A percentile compares a stretch with the other conserved stretches of the same genome.
These are phyloP conservation scores for Capromys pilorides DNA, from an alignment of 2,797 vertebrate genomes.

Conservation along the genomic window DNA sequence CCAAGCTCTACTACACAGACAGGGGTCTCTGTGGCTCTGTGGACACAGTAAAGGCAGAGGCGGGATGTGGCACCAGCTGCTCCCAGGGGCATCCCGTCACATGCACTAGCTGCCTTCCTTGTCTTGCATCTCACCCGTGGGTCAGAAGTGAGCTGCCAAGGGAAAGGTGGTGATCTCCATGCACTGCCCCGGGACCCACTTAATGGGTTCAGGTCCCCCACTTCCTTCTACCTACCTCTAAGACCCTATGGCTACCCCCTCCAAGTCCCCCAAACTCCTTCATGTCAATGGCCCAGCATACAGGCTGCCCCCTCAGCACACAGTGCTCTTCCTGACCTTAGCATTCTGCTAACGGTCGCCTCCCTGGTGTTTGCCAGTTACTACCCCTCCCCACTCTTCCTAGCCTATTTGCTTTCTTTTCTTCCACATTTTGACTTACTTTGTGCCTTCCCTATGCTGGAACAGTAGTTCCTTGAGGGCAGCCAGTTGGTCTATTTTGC, in stretches of 20 bases:
- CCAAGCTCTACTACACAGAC: background rate
- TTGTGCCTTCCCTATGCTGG: background rate
- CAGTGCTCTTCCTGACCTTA: background rate
- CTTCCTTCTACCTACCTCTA: fast-evolving
- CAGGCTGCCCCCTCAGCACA: background rate
- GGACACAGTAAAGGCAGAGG: background rate
- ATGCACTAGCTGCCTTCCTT: background rate
- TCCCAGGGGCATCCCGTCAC: background rate
- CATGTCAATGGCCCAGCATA: fast-evolving
- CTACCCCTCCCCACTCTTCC: fast-evolving
- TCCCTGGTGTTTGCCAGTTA: background rate
- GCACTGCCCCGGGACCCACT: fast-evolving
- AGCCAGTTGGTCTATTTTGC: background rate
- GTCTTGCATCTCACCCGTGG: too few relatives aligned
- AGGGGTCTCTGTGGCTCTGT: background rate
- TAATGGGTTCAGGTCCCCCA: background rate
- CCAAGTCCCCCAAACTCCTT: background rate
- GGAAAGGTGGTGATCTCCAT: fast-evolving
- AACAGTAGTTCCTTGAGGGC: background rate
- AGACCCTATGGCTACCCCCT: background rate
- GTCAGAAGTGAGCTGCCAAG: background rate
- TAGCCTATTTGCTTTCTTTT: fast-evolving
- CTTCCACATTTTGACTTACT: background rate
- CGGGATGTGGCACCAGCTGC: background rate
- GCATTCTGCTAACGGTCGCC: background rate